Evolutionary conservation across 2,113 vertebrate species (phyloP).

Genomic region (Cyprinodon brontotheroides): DNA sequence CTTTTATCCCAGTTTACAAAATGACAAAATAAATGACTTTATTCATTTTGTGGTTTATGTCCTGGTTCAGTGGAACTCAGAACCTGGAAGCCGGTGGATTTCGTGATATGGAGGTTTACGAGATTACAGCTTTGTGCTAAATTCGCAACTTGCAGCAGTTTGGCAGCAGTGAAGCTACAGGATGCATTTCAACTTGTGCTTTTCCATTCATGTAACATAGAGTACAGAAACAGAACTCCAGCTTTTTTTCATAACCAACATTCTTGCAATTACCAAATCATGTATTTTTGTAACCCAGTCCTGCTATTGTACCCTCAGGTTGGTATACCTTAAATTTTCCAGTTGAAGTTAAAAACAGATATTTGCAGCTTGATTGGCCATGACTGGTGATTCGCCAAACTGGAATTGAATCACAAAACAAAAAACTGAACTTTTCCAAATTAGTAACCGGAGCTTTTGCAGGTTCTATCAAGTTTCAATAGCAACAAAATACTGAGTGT

Average conservation of each 20-base stretch:
- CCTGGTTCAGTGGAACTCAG: conserved; percentile 37
- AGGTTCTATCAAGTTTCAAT: no score
- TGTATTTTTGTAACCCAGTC: not conserved
- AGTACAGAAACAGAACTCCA: conserved; percentile 4
- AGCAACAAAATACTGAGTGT: no score
- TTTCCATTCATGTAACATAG: conserved; percentile 32
- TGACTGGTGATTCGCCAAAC: no score
- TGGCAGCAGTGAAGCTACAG: conserved; percentile 40
- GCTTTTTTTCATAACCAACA: not conserved
- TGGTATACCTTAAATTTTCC: not conserved
- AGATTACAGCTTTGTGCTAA: conserved; percentile 42
- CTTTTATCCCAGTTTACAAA: no score
- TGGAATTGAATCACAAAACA: no score
- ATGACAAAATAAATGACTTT: conserved; percentile 9
- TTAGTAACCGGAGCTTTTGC: no score
- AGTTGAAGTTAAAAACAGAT: no score
- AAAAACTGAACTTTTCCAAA: no score
- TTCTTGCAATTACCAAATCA: not conserved
- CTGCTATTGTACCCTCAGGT: not conserved
- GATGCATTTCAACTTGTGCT: conserved; percentile 10
- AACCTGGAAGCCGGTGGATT: conserved; percentile 28
- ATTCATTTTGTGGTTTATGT: conserved; percentile 44
- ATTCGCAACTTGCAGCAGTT: not conserved
- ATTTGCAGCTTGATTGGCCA: no score
- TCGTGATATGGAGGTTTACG: conserved; percentile 45